phyloP scores from a whole-genome alignment of 2,797 vertebrate species.

The Liasis olivaceus region DNA sequence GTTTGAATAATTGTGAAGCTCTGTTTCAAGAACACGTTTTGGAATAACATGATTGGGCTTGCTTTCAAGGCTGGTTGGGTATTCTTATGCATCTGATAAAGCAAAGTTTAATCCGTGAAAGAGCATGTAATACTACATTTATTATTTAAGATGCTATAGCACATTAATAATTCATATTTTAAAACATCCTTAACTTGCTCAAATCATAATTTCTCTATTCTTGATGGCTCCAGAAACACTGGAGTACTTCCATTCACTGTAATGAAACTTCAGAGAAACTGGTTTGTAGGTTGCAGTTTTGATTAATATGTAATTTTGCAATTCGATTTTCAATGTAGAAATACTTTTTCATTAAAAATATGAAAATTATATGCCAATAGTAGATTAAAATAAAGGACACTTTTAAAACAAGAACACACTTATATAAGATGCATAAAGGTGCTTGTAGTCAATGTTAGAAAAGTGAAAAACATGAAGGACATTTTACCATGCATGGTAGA shows the following conservation, averaged over 20 bases:
- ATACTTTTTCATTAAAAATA: slow-evolving; percentile 25
- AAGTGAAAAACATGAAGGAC: slow-evolving; percentile 8
- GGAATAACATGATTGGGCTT: slow-evolving; percentile 3
- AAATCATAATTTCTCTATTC: slow-evolving; percentile 16
- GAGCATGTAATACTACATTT: not conserved
- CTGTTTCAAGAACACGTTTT: not conserved
- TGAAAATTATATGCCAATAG: slow-evolving; percentile 29
- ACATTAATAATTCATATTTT: not conserved
- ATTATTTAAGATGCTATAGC: not conserved
- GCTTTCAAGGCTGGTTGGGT: slow-evolving; percentile 1
- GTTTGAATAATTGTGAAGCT: not conserved
- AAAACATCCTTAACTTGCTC: not conserved
- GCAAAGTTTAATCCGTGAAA: not conserved
- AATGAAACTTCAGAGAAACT: not conserved
- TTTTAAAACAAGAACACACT: slow-evolving; percentile 20
- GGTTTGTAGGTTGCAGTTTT: slow-evolving; percentile 6
- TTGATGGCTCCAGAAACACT: not conserved
- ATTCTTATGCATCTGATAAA: not conserved
- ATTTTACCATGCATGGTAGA: not conserved
- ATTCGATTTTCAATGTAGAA: not conserved
- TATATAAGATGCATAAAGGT: not conserved
- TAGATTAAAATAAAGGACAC: slow-evolving; percentile 31
- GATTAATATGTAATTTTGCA: slow-evolving; percentile 14
- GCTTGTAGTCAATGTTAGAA: not conserved
- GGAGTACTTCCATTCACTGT: not conserved